Evolutionary conservation across 92 coral and sea anemone species (phyloP).

Genomic region (Porites cylindrica): DNA sequence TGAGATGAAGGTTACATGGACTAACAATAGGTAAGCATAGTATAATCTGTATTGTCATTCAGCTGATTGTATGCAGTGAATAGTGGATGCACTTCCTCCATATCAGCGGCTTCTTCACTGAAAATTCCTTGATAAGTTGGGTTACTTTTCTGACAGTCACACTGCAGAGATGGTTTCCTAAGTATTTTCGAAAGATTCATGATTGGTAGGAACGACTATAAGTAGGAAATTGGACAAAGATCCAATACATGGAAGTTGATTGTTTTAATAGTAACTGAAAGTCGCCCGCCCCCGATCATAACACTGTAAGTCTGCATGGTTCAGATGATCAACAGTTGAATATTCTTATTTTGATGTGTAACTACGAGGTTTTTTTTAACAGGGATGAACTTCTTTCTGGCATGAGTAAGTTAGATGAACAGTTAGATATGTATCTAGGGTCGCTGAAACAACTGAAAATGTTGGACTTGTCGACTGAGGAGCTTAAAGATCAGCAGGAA

Average conservation of each 20-base stretch:
- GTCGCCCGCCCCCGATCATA: no score
- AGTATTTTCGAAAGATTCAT: no score
- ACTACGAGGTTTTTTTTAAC: background rate
- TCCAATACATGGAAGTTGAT: no score
- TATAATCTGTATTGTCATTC: background rate
- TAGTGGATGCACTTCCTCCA: no score
- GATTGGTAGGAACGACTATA: no score
- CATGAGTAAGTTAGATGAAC: constrained; percentile 74
- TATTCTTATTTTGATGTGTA: background rate
- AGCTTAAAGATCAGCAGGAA: constrained; percentile 88
- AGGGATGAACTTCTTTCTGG: constrained; percentile 90
- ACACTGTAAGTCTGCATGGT: no score
- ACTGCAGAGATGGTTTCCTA: no score
- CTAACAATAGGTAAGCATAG: constrained; percentile 82
- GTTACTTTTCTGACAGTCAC: no score
- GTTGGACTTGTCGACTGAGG: constrained; percentile 81
- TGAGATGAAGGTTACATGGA: constrained; percentile 98
- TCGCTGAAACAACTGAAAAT: constrained; percentile 84
- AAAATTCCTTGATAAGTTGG: no score
- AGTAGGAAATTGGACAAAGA: no score
- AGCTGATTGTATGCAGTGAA: background rate
- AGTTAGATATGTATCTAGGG: constrained; percentile 73
- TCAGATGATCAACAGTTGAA: background rate
- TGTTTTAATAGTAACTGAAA: no score
- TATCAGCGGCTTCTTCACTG: no score